Conservation (phyloP, 2,797 vertebrate genomes). For the Sebastes trivittatus region DNA sequence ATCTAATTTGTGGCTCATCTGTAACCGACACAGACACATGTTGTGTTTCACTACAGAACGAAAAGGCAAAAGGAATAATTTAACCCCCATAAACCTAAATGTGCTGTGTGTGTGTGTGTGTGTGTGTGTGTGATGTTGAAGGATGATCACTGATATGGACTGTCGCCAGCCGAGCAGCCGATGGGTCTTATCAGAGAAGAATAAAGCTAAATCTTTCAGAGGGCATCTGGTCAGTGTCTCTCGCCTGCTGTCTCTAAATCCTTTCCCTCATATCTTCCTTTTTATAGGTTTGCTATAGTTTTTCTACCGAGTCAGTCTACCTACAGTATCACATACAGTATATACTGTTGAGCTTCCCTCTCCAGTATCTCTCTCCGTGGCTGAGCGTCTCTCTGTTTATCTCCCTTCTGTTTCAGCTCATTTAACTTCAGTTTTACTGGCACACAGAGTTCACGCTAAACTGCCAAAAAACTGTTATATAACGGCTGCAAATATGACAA, state of each 20-base stretch:
- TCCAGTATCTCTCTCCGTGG: neutral
- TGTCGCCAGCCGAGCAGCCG: neutral
- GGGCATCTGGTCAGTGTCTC: neutral
- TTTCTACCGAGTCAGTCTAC: neutral
- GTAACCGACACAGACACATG: neutral
- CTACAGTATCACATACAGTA: neutral
- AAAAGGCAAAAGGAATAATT: too few relatives aligned
- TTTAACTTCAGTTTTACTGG: neutral
- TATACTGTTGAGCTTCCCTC: neutral
- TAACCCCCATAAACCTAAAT: too few relatives aligned
- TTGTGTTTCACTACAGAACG: too few relatives aligned
- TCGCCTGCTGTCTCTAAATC: neutral
- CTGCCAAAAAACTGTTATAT: neutral
- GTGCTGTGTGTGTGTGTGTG: neutral
- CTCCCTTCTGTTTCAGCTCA: neutral
- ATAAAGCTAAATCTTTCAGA: neutral
- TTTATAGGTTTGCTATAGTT: neutral
- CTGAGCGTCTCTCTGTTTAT: neutral
- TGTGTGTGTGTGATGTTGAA: neutral
- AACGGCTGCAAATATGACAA: neutral
- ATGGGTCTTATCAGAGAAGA: neutral
- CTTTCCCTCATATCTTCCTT: neutral
- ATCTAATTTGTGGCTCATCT: neutral
- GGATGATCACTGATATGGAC: neutral
- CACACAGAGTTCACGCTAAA: neutral